These are phyloP conservation scores for Latrodectus geometricus DNA, from an alignment of 1,140 invertebrate genomes.

Conservation along the genomic window DNA sequence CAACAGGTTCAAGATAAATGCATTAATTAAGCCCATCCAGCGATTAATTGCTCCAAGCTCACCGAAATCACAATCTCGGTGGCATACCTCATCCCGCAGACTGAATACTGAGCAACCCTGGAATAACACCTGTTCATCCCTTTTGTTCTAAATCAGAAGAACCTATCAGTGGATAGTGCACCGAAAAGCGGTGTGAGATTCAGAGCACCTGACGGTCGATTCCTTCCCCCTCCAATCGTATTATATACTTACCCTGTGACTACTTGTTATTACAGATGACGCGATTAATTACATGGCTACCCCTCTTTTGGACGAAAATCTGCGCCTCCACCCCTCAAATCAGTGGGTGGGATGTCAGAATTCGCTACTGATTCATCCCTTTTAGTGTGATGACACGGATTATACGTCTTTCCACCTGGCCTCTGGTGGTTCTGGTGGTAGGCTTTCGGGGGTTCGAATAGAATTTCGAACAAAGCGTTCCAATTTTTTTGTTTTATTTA, in stretches of 20 bases:
- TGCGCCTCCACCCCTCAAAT: background rate
- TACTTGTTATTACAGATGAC: conserved; percentile 58
- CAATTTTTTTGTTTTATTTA: background rate
- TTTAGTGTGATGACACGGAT: conserved; percentile 13
- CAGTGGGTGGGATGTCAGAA: conserved; percentile 9
- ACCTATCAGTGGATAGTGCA: conserved; percentile 2
- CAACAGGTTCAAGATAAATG: conserved; percentile 2
- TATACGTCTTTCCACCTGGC: conserved; percentile 27
- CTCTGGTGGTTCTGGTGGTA: too few relatives aligned
- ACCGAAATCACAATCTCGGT: background rate
- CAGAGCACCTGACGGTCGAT: conserved; percentile 24
- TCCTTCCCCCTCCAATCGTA: conserved; percentile 4
- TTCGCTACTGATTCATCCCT: conserved; percentile 37
- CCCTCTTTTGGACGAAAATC: background rate
- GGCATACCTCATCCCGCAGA: background rate
- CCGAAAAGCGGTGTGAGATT: conserved; percentile 4
- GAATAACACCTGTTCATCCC: conserved; percentile 35
- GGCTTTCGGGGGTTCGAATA: background rate
- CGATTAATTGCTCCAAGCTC: background rate
- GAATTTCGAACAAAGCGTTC: conserved; percentile 11
- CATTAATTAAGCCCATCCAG: background rate
- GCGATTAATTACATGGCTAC: conserved; percentile 34
- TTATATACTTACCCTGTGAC: conserved; percentile 25
- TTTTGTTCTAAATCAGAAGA: conserved; percentile 27
- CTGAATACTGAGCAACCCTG: conserved; percentile 14